A percentile compares a stretch with the other conserved stretches of the same genome.
phyloP scores from a whole-genome alignment of 2,113 vertebrate genomes.

The Microcebus jonahi region DNA sequence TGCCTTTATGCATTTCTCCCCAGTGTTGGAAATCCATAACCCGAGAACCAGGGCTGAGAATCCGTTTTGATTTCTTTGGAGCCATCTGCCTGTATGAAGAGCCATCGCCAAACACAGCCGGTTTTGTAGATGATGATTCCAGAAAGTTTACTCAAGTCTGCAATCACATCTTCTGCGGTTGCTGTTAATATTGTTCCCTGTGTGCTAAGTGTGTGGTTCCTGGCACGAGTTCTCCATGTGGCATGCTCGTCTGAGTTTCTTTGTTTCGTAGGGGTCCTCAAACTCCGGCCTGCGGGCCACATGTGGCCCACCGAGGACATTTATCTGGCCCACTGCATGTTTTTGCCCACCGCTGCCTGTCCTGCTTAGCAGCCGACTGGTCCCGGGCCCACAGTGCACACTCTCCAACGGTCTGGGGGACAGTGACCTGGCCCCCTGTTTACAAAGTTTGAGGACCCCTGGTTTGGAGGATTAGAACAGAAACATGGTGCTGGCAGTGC shows the following conservation, averaged over 20 bases:
- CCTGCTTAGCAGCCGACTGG: too few relatives aligned
- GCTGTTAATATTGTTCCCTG: neutral
- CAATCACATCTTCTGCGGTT: neutral
- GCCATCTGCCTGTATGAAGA: slow-evolving; percentile 35
- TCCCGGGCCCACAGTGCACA: too few relatives aligned
- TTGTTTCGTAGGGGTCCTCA: neutral
- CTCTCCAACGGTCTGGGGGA: too few relatives aligned
- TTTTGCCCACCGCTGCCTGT: too few relatives aligned
- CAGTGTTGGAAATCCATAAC: neutral
- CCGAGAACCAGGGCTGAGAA: neutral
- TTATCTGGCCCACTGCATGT: too few relatives aligned
- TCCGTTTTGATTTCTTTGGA: neutral
- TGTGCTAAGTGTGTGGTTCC: neutral
- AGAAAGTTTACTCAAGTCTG: neutral
- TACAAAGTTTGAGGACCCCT: too few relatives aligned
- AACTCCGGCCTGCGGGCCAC: too few relatives aligned
- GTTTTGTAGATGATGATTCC: slow-evolving; percentile 31
- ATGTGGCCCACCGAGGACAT: too few relatives aligned
- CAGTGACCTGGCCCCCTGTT: too few relatives aligned
- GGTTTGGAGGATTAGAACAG: slow-evolving; percentile 20
- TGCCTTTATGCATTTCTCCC: neutral
- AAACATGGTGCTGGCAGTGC: neutral
- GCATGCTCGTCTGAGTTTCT: slow-evolving; percentile 29
- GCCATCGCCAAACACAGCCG: neutral
- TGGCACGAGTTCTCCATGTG: neutral